Percentiles rank a stretch among this genome's conserved stretches.
Conservation (phyloP, 2,888 invertebrate genomes). For the Capitulum mitella region DNA sequence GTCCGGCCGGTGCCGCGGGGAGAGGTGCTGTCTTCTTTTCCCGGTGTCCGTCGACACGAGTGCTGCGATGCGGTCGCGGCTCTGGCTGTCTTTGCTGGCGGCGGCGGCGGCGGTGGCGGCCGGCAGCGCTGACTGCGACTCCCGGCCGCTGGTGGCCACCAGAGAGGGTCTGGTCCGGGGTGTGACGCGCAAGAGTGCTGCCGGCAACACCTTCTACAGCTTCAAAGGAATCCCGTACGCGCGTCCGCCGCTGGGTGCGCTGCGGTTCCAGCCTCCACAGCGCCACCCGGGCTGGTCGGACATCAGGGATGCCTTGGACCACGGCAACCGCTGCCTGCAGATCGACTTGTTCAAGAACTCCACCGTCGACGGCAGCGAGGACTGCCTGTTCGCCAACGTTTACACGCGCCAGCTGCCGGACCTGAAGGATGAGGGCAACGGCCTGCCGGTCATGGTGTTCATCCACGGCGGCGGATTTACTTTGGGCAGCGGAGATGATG, state of each 20-base stretch:
- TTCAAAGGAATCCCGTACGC: conserved; percentile 40
- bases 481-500: conserved; percentile 30
- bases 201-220: too few relatives aligned
- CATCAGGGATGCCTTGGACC: too few relatives aligned
- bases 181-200: too few relatives aligned
- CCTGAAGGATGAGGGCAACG: neutral
- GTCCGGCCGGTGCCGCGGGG: too few relatives aligned
- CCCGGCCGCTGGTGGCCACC: neutral
- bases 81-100: neutral
- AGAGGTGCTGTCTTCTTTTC: too few relatives aligned
- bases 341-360: neutral
- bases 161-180: too few relatives aligned
- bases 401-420: neutral
- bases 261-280: too few relatives aligned
- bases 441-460: conserved; percentile 37
- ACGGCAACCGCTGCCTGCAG: too few relatives aligned
- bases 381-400: neutral
- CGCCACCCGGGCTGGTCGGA: neutral
- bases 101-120: neutral
- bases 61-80: neutral
- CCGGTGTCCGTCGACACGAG: too few relatives aligned
- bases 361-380: neutral
- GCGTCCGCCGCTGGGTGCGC: conserved; percentile 37
- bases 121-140: neutral
- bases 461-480: conserved; percentile 38